Evolutionary conservation across 2,113 vertebrate species (phyloP), one percentile per base, ranked within the genome.

Genomic region (Indicator maculatus): DNA sequence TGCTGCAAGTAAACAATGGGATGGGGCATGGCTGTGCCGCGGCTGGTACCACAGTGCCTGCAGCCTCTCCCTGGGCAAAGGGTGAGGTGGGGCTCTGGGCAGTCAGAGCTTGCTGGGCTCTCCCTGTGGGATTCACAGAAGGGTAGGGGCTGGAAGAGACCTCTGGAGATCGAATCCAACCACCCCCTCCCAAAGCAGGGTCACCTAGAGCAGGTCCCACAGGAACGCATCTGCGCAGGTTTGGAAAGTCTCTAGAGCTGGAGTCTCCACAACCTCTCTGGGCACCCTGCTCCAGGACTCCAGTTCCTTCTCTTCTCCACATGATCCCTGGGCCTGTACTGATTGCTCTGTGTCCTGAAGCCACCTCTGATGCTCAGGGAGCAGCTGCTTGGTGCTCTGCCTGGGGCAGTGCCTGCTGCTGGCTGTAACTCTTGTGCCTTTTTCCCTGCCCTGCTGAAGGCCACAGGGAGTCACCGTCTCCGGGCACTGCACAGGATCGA

Each of bases 401-500:
- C 0, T 0, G 30, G 1, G 0, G 72, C 1, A 4, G 39, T 50
- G n/a, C 16, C 50, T 41, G 66, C 31, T 55, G 44, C 53, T 59
- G 21, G 15, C 21, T 86, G 11, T 86, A 93, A 86, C 60, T 59
- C 18, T 89, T 93, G 56, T 89, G 44, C 71, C 21, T 82, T 79
- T 61, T 66, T 71, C 89, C 87, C 45, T 94, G 20, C 20, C 18
- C 31, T 66, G 67, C 86, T 98, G 97, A 98, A 98, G 96, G 98
- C 98, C 18, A 78, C 94, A 6, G 97, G 97, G 81, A 98, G 98
- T 39, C 98, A 99, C 82, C 97, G 98, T 64, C 96, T 99, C 39
- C 97, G 98, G 39, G 96, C 98, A 0, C 98, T 99, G 38, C 97
- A 98, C 94, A 98, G 97, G 95, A 98, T 99, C 0, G 99, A 99